Evolutionary conservation across 2,113 vertebrate species (phyloP).

Genomic region (Pao palembangensis): DNA sequence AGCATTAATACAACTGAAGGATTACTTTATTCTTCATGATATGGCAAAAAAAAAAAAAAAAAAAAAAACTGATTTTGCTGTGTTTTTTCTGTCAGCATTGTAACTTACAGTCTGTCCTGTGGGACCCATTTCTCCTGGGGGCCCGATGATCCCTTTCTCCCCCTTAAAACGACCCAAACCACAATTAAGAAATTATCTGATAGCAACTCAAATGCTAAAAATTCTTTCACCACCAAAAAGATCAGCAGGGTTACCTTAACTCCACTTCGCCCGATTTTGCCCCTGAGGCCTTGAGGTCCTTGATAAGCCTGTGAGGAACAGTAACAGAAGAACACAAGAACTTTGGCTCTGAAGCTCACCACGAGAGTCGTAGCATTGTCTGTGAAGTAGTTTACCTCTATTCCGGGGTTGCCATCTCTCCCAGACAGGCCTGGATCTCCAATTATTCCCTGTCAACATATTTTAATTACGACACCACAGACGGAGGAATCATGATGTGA

Average conservation of each 20-base stretch:
- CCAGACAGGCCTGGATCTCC: slow-evolving; percentile 76
- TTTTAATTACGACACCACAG: slow-evolving; percentile 5
- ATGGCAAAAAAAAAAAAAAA: slow-evolving; percentile 34
- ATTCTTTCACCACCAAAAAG: slow-evolving; percentile 10
- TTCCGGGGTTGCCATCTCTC: slow-evolving; percentile 75
- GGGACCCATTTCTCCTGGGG: slow-evolving; percentile 75
- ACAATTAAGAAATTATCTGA: slow-evolving; percentile 27
- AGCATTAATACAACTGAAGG: slow-evolving; percentile 56
- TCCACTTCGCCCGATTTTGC: slow-evolving; percentile 64
- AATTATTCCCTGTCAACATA: slow-evolving; percentile 70
- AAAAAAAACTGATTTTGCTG: slow-evolving; percentile 17
- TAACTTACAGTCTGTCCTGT: slow-evolving; percentile 74
- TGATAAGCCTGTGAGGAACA: slow-evolving; percentile 73
- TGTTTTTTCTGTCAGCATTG: slow-evolving; percentile 30
- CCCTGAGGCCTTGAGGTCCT: slow-evolving; percentile 73
- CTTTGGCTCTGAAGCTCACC: background rate
- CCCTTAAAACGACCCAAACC: slow-evolving; percentile 66
- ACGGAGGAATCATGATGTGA: background rate
- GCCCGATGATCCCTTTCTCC: slow-evolving; percentile 73
- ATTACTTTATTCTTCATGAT: slow-evolving; percentile 40
- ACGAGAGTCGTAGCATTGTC: background rate
- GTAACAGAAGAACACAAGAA: background rate
- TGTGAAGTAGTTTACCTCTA: slow-evolving; percentile 67
- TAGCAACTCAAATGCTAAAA: slow-evolving; percentile 2
- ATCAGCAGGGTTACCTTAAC: slow-evolving; percentile 56